Conservation (phyloP, 2,113 vertebrate species). For the Sialia sialis region DNA sequence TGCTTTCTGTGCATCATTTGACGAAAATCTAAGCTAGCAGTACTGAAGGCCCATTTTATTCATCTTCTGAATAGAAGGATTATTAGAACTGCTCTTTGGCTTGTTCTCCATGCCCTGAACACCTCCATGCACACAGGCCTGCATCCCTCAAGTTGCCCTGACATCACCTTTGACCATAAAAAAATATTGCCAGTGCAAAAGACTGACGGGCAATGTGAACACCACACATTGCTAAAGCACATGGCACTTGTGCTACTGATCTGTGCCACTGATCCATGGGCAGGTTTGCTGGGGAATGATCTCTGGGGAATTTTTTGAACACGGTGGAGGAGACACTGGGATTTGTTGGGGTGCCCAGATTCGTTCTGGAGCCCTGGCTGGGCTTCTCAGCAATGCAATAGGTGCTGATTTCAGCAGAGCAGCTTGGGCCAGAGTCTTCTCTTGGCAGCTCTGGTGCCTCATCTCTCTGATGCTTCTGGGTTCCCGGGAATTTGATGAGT, state of each 20-base stretch:
- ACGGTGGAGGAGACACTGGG: background rate
- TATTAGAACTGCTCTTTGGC: constrained; percentile 2
- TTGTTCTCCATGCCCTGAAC: background rate
- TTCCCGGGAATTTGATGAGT: background rate
- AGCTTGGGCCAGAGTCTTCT: background rate
- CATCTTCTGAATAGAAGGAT: constrained; percentile 27
- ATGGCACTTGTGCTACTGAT: fast-evolving
- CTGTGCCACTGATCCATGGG: background rate
- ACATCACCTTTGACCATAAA: background rate
- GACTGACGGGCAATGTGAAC: fast-evolving
- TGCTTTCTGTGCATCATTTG: constrained; percentile 22
- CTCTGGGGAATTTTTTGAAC: background rate
- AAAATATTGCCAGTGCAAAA: background rate
- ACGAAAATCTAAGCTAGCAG: constrained; percentile 31
- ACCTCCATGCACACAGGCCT: background rate
- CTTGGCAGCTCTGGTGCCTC: background rate
- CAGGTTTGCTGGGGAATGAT: background rate
- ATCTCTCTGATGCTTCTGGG: background rate
- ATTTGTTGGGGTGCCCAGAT: background rate
- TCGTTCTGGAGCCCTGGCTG: background rate
- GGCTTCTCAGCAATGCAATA: background rate
- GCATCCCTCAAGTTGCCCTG: background rate
- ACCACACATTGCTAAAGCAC: fast-evolving
- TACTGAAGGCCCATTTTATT: constrained; percentile 19
- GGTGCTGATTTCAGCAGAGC: constrained; percentile 33